Evolutionary conservation across 1,140 invertebrate genomes (phyloP).

Genomic region (Pseudoatta argentina): DNA sequence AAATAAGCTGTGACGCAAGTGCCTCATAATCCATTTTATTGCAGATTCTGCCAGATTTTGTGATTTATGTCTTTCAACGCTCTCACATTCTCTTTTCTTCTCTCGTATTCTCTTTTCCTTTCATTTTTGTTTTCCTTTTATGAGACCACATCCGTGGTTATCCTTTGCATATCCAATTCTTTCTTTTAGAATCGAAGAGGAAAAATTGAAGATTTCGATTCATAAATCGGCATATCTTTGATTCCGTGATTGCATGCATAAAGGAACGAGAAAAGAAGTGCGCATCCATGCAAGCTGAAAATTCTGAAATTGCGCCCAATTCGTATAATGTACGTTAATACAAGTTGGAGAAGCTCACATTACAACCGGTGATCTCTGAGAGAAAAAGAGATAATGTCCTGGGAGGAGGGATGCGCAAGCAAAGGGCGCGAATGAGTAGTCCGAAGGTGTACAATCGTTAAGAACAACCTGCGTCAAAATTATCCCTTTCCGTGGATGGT

Average conservation of each 20-base stretch:
- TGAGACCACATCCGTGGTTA: neutral
- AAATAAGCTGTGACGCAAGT: neutral
- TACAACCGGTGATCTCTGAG: slow-evolving; percentile 23
- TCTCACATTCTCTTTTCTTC: neutral
- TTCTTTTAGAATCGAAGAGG: neutral
- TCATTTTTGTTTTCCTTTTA: neutral
- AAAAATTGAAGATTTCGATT: neutral
- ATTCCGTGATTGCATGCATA: neutral
- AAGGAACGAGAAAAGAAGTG: neutral
- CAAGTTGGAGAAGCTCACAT: slow-evolving; percentile 7
- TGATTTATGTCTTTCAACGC: neutral
- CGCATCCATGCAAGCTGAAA: slow-evolving; percentile 1
- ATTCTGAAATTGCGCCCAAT: slow-evolving; percentile 37
- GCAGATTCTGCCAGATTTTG: neutral
- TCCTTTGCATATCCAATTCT: neutral
- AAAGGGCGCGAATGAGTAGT: slow-evolving; percentile 47
- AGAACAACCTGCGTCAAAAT: slow-evolving; percentile 42
- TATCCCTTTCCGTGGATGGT: slow-evolving; percentile 49
- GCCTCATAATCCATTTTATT: neutral
- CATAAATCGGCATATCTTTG: slow-evolving; percentile 16
- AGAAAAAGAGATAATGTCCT: slow-evolving; percentile 19
- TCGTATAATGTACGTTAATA: slow-evolving; percentile 46
- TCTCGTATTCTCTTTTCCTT: neutral
- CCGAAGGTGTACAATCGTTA: slow-evolving; percentile 22
- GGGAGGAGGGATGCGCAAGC: neutral